Conservation (phyloP, 2,797 vertebrate species). For the Schizothorax lantsangensis region DNA sequence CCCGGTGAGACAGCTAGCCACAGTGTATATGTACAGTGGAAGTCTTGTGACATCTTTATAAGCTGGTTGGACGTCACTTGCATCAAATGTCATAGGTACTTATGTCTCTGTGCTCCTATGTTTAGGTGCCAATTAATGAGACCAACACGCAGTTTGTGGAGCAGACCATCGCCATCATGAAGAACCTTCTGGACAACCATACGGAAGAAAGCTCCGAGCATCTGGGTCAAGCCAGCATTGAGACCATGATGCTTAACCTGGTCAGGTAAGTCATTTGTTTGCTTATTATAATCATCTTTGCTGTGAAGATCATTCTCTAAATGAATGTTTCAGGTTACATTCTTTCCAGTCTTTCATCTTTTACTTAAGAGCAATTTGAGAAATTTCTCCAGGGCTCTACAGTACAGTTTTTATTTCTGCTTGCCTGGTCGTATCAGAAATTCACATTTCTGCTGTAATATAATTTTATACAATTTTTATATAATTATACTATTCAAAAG, state of each 20-base stretch:
- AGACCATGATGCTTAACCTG: constrained; percentile 98
- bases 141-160: constrained; percentile 98
- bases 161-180: constrained; percentile 98
- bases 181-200: constrained; percentile 95
- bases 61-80: not conserved
- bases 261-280: constrained; percentile 83
- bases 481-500: not conserved
- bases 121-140: constrained; percentile 91
- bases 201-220: constrained; percentile 97
- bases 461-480: not conserved
- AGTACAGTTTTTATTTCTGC: not conserved
- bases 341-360: not conserved
- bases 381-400: not conserved
- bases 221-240: constrained; percentile 95
- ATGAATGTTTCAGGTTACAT: not conserved
- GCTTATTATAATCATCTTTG: not conserved
- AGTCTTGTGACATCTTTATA: not conserved
- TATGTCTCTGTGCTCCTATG: not conserved
- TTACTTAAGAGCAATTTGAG: not conserved
- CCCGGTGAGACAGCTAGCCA: constrained; percentile 80
- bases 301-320: not conserved
- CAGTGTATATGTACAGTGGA: not conserved
- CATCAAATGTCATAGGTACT: not conserved
- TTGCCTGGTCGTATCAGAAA: not conserved
- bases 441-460: not conserved